phyloP scores from a whole-genome alignment of 2,113 vertebrate species.

The Nipponia nippon region DNA sequence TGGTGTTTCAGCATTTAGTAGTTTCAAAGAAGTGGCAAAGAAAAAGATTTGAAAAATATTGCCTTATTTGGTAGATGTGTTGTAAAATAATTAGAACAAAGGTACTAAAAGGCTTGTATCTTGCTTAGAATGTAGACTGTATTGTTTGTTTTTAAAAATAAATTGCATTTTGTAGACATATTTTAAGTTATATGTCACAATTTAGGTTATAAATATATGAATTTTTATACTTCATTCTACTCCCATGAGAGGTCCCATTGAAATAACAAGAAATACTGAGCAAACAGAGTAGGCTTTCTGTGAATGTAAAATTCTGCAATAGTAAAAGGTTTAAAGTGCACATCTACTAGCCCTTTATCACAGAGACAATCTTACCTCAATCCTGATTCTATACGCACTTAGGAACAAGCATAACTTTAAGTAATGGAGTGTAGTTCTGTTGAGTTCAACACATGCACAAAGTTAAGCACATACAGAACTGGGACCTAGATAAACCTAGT shows the following conservation, averaged over 20 bases:
- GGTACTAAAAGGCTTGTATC: not conserved
- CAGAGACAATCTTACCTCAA: not conserved
- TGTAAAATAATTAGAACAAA: not conserved
- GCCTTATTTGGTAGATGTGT: not conserved
- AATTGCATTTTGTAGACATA: not conserved
- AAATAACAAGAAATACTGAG: not conserved
- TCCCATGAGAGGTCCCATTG: not conserved
- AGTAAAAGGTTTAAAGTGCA: constrained; percentile 9
- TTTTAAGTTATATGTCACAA: not conserved
- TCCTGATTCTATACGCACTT: not conserved
- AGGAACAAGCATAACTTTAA: not conserved
- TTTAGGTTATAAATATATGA: not conserved
- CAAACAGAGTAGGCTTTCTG: not conserved
- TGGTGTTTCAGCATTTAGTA: not conserved
- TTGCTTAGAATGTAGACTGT: not conserved
- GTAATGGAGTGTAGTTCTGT: not conserved
- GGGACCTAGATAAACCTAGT: not conserved
- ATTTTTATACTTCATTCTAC: not conserved
- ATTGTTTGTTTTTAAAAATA: not conserved
- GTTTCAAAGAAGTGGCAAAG: not conserved
- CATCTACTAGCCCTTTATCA: not conserved
- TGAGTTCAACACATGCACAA: not conserved
- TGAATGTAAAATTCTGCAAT: not conserved
- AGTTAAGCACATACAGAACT: not conserved
- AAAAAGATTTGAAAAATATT: not conserved